Percentiles rank a stretch among this genome's conserved stretches.
Evolutionary conservation across 2,113 vertebrate species (phyloP).

Genomic region (Acanthisitta chloris): DNA sequence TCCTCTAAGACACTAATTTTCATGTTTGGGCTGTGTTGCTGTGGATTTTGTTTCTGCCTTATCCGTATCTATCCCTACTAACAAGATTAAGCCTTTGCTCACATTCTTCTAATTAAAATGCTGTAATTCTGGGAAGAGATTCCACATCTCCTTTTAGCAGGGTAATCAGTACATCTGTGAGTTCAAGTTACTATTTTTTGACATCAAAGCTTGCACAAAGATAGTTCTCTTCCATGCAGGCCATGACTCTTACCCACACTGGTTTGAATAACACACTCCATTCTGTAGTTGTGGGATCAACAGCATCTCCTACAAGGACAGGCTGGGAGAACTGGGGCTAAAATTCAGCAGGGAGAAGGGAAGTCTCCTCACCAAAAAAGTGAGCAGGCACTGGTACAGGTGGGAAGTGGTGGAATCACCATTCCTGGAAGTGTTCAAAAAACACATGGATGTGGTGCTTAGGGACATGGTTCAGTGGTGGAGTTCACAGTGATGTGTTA

Average conservation of each 20-base stretch:
- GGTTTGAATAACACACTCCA: not conserved
- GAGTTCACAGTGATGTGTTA: not conserved
- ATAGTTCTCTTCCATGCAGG: not conserved
- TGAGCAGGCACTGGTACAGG: not conserved
- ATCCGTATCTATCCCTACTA: not conserved
- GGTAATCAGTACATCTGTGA: not conserved
- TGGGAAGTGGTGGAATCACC: not conserved
- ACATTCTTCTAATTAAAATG: conserved; percentile 36
- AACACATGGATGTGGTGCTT: rapidly evolving
- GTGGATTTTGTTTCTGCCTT: conserved; percentile 4
- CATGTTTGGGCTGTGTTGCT: not conserved
- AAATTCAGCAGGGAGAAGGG: not conserved
- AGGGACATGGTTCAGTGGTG: not conserved
- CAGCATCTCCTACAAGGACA: not conserved
- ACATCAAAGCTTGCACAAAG: not conserved
- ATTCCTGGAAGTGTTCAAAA: not conserved
- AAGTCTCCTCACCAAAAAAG: not conserved
- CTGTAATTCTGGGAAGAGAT: conserved; percentile 7
- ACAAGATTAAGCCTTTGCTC: conserved; percentile 22
- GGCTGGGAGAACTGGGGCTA: not conserved
- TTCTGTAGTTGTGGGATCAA: not conserved
- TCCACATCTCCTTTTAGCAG: not conserved
- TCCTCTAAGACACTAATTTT: not conserved
- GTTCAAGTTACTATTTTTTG: conserved; percentile 3
- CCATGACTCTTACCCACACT: not conserved